Percentiles rank a stretch among this genome's conserved stretches.
These are phyloP conservation scores for Branchinecta lynchi DNA, from an alignment of 1,140 invertebrate species.

Conservation along the genomic window DNA sequence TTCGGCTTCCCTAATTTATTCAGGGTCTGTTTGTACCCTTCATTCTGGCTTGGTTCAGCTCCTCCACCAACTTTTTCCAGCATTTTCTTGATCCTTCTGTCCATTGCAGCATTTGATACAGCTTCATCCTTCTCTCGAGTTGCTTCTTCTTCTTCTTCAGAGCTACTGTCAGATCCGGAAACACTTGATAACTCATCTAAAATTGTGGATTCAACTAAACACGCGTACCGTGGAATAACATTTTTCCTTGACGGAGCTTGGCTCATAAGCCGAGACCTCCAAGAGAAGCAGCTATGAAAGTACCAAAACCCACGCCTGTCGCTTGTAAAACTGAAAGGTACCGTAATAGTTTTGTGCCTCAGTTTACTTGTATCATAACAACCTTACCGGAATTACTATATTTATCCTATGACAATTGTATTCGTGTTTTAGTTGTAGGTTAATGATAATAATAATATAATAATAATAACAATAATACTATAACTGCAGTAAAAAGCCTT, in stretches of 20 bases:
- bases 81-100: slow-evolving; percentile 3
- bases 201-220: not conserved
- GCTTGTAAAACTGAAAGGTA: too few species aligned
- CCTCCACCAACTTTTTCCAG: not conserved
- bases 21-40: not conserved
- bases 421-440: not conserved
- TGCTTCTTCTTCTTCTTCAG: not conserved
- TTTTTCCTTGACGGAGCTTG: not conserved
- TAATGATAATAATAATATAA: not conserved
- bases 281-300: not conserved
- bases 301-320: not conserved
- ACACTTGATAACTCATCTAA: slow-evolving; percentile 3
- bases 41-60: not conserved
- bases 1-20: not conserved
- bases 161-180: not conserved
- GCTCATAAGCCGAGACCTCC: not conserved
- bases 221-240: not conserved
- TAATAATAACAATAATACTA: not conserved
- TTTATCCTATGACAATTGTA: too few species aligned
- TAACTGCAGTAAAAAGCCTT: too few species aligned
- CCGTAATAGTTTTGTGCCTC: too few species aligned
- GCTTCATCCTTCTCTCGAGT: not conserved
- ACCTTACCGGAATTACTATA: too few species aligned
- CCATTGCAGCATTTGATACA: too few species aligned
- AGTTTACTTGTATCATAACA: too few species aligned